A percentile compares a stretch with the other conserved stretches of the same genome.
Evolutionary conservation across 1,140 invertebrate species (phyloP).

Genomic region (Nasonia giraulti): DNA sequence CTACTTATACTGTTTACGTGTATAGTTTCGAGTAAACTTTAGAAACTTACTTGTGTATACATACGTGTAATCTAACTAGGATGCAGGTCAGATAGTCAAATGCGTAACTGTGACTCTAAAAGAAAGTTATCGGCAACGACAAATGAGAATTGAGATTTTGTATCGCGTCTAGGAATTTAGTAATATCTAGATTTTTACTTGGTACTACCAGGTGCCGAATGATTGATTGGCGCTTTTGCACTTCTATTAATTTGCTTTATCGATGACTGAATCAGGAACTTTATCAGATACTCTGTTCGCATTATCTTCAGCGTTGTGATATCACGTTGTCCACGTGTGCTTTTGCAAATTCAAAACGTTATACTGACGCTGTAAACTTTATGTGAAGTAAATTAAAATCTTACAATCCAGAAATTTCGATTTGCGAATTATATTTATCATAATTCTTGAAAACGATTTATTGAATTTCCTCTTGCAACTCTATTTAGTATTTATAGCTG

Average conservation of each 20-base stretch:
- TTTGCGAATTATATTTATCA: no score
- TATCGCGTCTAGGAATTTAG: slow-evolving; percentile 10
- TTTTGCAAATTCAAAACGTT: background rate
- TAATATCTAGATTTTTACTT: background rate
- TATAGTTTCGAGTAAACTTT: no score
- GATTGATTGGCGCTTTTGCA: slow-evolving; percentile 1
- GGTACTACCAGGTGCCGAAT: slow-evolving; percentile 3
- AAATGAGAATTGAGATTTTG: background rate
- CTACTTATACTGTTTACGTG: no score
- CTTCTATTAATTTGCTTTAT: slow-evolving; percentile 24
- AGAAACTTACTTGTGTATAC: no score
- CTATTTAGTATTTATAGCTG: no score
- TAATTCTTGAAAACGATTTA: no score
- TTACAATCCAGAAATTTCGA: no score
- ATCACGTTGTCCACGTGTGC: background rate
- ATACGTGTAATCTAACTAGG: no score
- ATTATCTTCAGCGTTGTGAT: background rate
- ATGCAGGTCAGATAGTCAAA: background rate
- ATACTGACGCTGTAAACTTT: background rate
- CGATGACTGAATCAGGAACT: background rate
- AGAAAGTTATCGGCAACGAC: background rate
- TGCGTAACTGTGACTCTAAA: background rate
- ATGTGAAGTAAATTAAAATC: background rate
- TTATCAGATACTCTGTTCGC: background rate
- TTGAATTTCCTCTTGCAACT: no score